Evolutionary conservation across 2,797 vertebrate genomes (phyloP).

Genomic region (Arrhamphus sclerolepis): DNA sequence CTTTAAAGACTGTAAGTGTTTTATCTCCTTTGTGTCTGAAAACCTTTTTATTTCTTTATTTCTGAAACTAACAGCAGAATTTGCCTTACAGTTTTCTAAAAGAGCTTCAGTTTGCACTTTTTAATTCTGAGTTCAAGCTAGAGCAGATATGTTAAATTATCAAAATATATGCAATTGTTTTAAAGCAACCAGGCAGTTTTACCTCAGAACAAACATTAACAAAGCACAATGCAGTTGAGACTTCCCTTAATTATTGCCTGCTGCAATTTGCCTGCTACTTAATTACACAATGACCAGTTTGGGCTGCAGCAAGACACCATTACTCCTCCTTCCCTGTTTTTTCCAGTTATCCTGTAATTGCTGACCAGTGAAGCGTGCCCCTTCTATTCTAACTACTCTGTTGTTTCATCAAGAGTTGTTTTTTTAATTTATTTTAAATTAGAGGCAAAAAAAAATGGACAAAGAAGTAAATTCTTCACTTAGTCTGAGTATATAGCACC

Average conservation of each 20-base stretch:
- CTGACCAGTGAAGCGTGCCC: slow-evolving; percentile 4
- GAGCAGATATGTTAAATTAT: too few relatives aligned
- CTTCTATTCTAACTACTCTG: background rate
- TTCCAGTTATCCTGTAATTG: slow-evolving; percentile 12
- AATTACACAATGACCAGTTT: slow-evolving; percentile 46
- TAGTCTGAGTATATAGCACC: background rate
- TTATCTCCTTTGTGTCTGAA: slow-evolving; percentile 1
- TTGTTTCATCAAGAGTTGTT: background rate
- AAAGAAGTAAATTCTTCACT: slow-evolving; percentile 3
- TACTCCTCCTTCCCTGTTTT: slow-evolving; percentile 35
- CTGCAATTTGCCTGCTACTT: slow-evolving; percentile 33
- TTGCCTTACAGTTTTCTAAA: background rate
- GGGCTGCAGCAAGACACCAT: slow-evolving; percentile 17
- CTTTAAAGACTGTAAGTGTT: slow-evolving; percentile 15
- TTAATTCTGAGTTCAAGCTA: too few relatives aligned
- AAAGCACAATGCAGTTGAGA: slow-evolving; percentile 8
- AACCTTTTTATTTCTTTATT: slow-evolving; percentile 23
- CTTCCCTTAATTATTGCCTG: slow-evolving; percentile 38
- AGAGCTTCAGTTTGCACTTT: too few relatives aligned
- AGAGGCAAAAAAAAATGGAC: background rate
- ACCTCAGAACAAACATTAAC: slow-evolving; percentile 9
- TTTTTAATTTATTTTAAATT: slow-evolving; percentile 7
- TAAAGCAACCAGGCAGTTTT: slow-evolving; percentile 6
- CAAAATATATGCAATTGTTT: slow-evolving; percentile 16
- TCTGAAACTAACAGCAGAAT: slow-evolving; percentile 46